These are phyloP conservation scores for Quadroppia sp. DNA, from an alignment of 2,888 invertebrate species.

Conservation along the genomic window DNA sequence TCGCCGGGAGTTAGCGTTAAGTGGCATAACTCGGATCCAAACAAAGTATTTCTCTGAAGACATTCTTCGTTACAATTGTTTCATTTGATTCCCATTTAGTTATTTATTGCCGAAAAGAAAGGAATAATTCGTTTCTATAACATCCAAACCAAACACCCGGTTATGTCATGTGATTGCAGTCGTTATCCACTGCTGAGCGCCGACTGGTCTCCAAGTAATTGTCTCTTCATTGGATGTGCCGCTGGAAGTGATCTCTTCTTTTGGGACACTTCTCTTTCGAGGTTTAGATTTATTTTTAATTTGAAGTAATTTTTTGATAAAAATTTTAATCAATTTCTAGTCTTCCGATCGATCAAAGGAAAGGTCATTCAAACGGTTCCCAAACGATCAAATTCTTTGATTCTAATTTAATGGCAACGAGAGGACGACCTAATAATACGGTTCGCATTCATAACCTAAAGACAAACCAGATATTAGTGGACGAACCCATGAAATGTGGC, in stretches of 20 bases:
- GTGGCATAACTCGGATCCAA: constrained; percentile 66
- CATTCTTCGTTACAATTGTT: neutral
- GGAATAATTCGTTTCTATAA: constrained; percentile 71
- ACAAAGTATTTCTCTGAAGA: constrained; percentile 55
- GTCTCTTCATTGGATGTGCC: constrained; percentile 61
- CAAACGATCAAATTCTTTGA: constrained; percentile 34
- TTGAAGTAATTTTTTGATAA: neutral
- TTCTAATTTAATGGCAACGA: constrained; percentile 23
- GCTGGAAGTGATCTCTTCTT: constrained; percentile 64
- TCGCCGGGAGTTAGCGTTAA: constrained; percentile 61
- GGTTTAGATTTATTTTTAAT: constrained; percentile 53
- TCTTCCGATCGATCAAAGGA: constrained; percentile 53
- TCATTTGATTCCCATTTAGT: constrained; percentile 49
- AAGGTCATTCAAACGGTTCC: constrained; percentile 37
- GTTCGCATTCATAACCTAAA: constrained; percentile 52
- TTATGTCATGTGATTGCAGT: constrained; percentile 53
- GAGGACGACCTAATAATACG: constrained; percentile 49
- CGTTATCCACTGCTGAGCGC: constrained; percentile 65
- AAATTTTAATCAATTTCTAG: constrained; percentile 47
- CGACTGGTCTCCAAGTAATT: constrained; percentile 67
- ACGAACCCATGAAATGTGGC: constrained; percentile 52
- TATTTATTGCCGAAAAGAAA: constrained; percentile 69
- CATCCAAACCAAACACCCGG: constrained; percentile 61
- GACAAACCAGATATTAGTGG: constrained; percentile 38
- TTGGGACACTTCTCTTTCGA: constrained; percentile 65